phyloP scores from a whole-genome alignment of 2,888 invertebrate genomes.

The Melinaea menophilus region DNA sequence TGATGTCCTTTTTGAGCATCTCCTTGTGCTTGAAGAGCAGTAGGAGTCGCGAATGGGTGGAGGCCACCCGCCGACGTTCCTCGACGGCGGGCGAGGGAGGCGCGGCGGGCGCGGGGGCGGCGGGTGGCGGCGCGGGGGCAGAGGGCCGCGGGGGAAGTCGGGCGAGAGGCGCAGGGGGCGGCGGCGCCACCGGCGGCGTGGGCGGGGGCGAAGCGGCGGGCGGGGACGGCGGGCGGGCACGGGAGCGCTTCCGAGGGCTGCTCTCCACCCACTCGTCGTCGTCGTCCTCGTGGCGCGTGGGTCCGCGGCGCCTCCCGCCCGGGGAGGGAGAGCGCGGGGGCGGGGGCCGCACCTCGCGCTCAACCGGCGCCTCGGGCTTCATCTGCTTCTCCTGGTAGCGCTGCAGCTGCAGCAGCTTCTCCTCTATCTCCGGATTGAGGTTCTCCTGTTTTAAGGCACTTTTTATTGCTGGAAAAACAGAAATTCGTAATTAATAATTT shows the following conservation, averaged over 20 bases:
- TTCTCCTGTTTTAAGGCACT: slow-evolving; percentile 95
- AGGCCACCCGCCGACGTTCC: slow-evolving; percentile 76
- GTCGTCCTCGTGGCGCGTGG: slow-evolving; percentile 59
- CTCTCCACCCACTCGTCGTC: slow-evolving; percentile 69
- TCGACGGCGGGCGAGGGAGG: slow-evolving; percentile 42
- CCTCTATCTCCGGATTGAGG: slow-evolving; percentile 94
- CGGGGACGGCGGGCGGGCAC: slow-evolving; percentile 37
- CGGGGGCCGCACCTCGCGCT: slow-evolving; percentile 54
- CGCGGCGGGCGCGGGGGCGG: slow-evolving; percentile 63
- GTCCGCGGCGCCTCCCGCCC: slow-evolving; percentile 52
- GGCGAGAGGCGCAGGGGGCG: slow-evolving; percentile 27
- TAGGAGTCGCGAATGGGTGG: slow-evolving; percentile 80
- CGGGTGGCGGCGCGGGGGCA: slow-evolving; percentile 72
- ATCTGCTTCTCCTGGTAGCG: slow-evolving; percentile 89
- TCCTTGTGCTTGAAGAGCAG: slow-evolving; percentile 93
- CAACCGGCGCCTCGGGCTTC: slow-evolving; percentile 75
- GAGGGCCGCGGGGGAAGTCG: slow-evolving; percentile 45
- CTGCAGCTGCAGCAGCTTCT: slow-evolving; percentile 92
- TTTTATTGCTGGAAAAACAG: slow-evolving; percentile 85
- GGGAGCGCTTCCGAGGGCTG: slow-evolving; percentile 55
- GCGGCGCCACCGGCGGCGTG: slow-evolving; percentile 34
- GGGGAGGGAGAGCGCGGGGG: slow-evolving; percentile 46
- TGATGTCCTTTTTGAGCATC: slow-evolving; percentile 93
- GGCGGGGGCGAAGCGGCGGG: slow-evolving; percentile 54
- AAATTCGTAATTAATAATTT: no score